phyloP scores from a whole-genome alignment of 2,113 vertebrate genomes.

The Ploceus nigricollis region DNA sequence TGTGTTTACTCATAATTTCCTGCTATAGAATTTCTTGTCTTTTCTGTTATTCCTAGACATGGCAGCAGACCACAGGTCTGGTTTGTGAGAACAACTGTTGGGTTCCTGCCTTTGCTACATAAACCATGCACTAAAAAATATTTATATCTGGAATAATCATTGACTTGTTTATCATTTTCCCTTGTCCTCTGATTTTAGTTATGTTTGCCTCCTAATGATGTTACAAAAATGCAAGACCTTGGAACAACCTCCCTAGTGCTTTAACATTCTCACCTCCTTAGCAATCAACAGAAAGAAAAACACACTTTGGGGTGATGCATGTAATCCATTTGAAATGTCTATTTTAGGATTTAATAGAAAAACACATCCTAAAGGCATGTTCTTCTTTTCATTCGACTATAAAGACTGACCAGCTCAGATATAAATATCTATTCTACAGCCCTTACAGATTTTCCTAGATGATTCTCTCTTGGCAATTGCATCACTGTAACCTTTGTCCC shows the following conservation, averaged over 20 bases:
- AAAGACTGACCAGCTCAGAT: background rate
- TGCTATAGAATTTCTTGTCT: background rate
- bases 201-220: background rate
- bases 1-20: background rate
- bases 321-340: background rate
- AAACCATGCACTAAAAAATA: background rate
- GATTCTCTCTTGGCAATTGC: background rate
- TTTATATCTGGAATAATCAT: background rate
- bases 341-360: background rate
- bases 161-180: background rate
- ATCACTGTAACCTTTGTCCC: background rate
- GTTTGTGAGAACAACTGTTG: background rate
- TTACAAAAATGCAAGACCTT: background rate
- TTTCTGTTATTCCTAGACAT: background rate
- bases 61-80: background rate
- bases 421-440: background rate
- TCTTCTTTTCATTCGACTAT: background rate
- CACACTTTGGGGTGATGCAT: background rate
- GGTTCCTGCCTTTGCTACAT: background rate
- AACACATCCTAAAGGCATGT: background rate
- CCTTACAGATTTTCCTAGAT: background rate
- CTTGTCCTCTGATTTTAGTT: background rate
- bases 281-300: background rate
- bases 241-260: background rate
- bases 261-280: background rate